A percentile compares a stretch with the other conserved stretches of the same genome.
Conservation (phyloP, 2,113 vertebrate genomes). For the Scomber colias region DNA sequence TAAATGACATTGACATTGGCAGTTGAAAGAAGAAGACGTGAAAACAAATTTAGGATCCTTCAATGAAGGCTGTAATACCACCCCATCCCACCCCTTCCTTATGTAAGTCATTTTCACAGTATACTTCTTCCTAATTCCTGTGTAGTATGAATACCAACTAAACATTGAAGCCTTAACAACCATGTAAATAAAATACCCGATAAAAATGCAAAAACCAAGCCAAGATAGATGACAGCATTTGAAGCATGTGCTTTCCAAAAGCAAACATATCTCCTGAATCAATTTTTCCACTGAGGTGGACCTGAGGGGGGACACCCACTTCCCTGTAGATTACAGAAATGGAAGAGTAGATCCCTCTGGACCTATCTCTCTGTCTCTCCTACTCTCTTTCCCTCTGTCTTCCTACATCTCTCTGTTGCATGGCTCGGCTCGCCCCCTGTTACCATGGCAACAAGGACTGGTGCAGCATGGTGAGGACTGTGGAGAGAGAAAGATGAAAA, state of each 20-base stretch:
- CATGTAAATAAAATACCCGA: conserved; percentile 1
- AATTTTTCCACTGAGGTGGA: conserved; percentile 50
- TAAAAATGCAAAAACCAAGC: conserved; percentile 22
- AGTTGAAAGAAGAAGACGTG: background rate
- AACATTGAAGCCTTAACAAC: background rate
- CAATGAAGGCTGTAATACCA: background rate
- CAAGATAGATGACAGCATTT: conserved; percentile 1
- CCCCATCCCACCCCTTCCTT: background rate
- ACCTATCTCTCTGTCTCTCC: conserved; percentile 14
- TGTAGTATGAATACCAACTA: background rate
- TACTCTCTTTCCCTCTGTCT: conserved; percentile 25
- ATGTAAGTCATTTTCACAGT: background rate
- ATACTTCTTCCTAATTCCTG: background rate
- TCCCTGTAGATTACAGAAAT: conserved; percentile 61
- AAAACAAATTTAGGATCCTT: background rate
- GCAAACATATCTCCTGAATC: conserved; percentile 28
- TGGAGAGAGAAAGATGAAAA: conserved; percentile 40
- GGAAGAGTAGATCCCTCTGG: conserved; percentile 62
- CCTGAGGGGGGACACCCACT: conserved; percentile 50
- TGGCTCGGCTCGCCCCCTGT: conserved; percentile 67
- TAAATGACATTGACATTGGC: background rate
- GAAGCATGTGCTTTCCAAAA: conserved; percentile 18
- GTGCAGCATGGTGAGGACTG: conserved; percentile 65
- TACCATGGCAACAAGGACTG: conserved; percentile 79
- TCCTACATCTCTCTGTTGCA: conserved; percentile 59